Conservation (phyloP, 2,888 invertebrate genomes). For the Pseudeuparius sepicola region DNA sequence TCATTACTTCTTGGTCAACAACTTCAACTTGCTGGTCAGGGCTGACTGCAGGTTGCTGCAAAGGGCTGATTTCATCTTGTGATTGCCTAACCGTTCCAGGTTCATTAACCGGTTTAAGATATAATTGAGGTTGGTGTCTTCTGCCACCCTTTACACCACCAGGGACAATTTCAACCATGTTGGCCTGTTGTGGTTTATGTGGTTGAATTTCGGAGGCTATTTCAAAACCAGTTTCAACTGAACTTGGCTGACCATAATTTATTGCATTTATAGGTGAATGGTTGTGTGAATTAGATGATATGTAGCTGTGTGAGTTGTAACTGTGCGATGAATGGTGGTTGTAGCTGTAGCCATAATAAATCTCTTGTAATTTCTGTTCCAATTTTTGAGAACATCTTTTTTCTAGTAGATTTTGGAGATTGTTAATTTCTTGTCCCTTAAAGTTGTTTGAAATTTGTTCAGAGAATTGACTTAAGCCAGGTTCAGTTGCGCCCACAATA, state of each 20-base stretch:
- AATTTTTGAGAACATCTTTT: slow-evolving; percentile 13
- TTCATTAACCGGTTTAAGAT: slow-evolving; percentile 1
- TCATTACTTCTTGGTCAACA: too few relatives aligned
- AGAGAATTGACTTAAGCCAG: slow-evolving; percentile 14
- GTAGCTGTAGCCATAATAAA: too few relatives aligned
- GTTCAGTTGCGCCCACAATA: slow-evolving; percentile 12
- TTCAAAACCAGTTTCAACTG: slow-evolving; percentile 16
- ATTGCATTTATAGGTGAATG: too few relatives aligned
- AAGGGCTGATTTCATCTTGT: background rate
- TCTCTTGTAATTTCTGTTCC: slow-evolving; percentile 12
- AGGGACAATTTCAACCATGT: slow-evolving; percentile 9
- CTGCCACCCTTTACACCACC: slow-evolving; percentile 13
- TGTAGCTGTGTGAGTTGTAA: too few relatives aligned
- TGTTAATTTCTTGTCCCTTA: slow-evolving; percentile 12
- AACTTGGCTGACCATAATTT: too few relatives aligned
- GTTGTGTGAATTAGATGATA: too few relatives aligned
- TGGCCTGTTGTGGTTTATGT: slow-evolving; percentile 11
- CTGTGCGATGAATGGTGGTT: too few relatives aligned
- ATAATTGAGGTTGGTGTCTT: background rate
- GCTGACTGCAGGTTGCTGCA: background rate
- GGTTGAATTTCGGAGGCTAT: slow-evolving; percentile 24
- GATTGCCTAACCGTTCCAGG: slow-evolving; percentile 4
- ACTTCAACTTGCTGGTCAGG: slow-evolving; percentile 12
- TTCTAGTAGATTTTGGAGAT: slow-evolving; percentile 15
- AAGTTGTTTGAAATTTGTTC: slow-evolving; percentile 11